Evolutionary conservation across 2,888 invertebrate genomes (phyloP), one percentile per base, ranked within the genome.

Genomic region (Erebia palarica): DNA sequence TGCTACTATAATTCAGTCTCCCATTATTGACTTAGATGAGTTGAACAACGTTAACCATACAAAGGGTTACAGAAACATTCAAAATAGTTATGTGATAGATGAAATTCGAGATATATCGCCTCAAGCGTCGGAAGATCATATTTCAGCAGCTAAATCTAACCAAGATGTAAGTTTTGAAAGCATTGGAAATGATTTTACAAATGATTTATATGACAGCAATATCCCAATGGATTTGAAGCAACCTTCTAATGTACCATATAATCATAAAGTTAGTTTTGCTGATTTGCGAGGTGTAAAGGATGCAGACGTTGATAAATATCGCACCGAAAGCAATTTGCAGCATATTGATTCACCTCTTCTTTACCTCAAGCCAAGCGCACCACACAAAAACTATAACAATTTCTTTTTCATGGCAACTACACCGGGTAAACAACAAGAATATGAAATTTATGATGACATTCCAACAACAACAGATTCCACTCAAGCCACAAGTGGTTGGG

Each of bases 1-100:
- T 11, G 94, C 96, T 58, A 95, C 96, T 76, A 94, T 95, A 68
- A 94, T 96, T 71, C 95, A 96, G 78, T 95, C 97, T 16, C 95
- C 96, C 18, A 80, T 95, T n/a, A 92, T 95, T 69, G 96, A 96
- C 79, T 87, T 96, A 58, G 92, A 94, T 67, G 81, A 88, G 16
- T 75, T 83, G 21, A 86, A 83, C 74, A 78, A 76, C 70, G 78
- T 75, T 2, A 92, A 92, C 74, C 86, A 87, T 76, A 88, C 85
- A 21, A 92, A 93, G 78, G 81, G 82, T 1, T 93, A 87, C 71
- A 86, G 92, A 81, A 87, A 91, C 77, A 91, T 92, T 76, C 85
- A 86, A 14, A 91, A 89, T 74, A 84, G 85, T 74, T 90, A 86
- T 75, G 78, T 88, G 1, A 83, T 89, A 63, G 89, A 92, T 79